Evolutionary conservation across 2,888 invertebrate genomes (phyloP), one percentile per base, ranked within the genome.

Genomic region (Ichneumon xanthorius): DNA sequence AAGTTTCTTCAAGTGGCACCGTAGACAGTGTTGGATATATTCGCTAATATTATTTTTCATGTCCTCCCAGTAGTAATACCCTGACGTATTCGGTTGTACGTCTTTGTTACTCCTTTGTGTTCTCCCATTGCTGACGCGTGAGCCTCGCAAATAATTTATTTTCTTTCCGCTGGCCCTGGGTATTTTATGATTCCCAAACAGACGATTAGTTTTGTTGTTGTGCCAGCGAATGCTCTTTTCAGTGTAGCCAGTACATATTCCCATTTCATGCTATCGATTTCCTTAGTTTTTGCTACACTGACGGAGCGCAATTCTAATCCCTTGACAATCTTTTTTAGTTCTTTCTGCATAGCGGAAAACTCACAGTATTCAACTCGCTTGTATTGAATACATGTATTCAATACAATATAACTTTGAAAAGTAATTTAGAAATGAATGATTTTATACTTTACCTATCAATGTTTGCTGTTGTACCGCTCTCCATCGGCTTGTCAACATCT

Each of bases 1-100:
- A 22, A 88, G 30, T 80, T 89, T 89, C 4, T 88, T 87, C 33
- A 79, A 48, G 61, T 87, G 86, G 37, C 87, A 88, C 11, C 30
- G 50, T 2, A 71, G 33, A n/a, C 70, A 71, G 30, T 70, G 68
- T 26, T 50, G 48, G 26, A 70, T 70, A 11, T 26, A 50, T 1
- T 70, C 68, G 11, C 22, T 14, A 6, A 71, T 53, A n/a, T 6
- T n/a, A 2, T 6, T 53, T 14, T 71, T 71, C 70, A 71, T 71
- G 11, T 53, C n/a, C 26, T 71, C 70, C 70, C 70, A 70, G 30
- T 30, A 30, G 16, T 70, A 50, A n/a, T n/a, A 1, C 30, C 1
- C 4, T 30, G 30, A 4, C 30, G 30, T 30, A 30, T 30, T 2
- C 30, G 30, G 30, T 50, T 30, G 61, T 61, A 30, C 1, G 26